Evolutionary conservation across 2,797 vertebrate species (phyloP).

Genomic region (Lindbergichthys nudifrons): DNA sequence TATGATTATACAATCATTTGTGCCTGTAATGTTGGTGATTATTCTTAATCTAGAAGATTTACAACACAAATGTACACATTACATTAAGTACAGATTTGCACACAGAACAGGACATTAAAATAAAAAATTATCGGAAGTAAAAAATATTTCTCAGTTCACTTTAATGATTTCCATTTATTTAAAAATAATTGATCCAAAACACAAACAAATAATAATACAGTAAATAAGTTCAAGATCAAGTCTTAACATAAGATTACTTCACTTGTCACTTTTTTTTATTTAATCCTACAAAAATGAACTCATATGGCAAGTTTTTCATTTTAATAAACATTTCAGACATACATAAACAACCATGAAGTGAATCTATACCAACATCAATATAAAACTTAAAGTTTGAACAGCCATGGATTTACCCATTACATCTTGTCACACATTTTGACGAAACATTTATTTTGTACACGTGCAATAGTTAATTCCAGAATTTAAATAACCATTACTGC

Average conservation of each 20-base stretch:
- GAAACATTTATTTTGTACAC: neutral
- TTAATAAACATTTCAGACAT: slow-evolving; percentile 3
- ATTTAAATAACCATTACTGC: neutral
- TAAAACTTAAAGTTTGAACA: neutral
- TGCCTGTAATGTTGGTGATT: neutral
- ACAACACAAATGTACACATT: neutral
- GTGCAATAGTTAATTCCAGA: neutral
- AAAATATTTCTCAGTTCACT: neutral
- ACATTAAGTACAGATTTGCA: neutral
- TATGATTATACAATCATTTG: neutral
- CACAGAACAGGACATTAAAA: neutral
- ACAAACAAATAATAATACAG: neutral
- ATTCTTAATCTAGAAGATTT: neutral
- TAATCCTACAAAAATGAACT: neutral
- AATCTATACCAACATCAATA: neutral
- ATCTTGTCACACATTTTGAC: too few species aligned
- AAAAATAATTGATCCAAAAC: neutral
- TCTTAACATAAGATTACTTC: neutral
- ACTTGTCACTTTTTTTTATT: neutral
- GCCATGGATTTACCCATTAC: neutral
- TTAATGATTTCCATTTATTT: neutral
- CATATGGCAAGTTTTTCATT: neutral
- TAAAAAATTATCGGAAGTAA: neutral
- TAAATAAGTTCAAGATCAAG: neutral
- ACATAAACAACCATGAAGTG: neutral